A percentile compares a stretch with the other conserved stretches of the same genome.
phyloP scores from a whole-genome alignment of 92 coral and sea anemone genomes.

The Paramuricea clavata region DNA sequence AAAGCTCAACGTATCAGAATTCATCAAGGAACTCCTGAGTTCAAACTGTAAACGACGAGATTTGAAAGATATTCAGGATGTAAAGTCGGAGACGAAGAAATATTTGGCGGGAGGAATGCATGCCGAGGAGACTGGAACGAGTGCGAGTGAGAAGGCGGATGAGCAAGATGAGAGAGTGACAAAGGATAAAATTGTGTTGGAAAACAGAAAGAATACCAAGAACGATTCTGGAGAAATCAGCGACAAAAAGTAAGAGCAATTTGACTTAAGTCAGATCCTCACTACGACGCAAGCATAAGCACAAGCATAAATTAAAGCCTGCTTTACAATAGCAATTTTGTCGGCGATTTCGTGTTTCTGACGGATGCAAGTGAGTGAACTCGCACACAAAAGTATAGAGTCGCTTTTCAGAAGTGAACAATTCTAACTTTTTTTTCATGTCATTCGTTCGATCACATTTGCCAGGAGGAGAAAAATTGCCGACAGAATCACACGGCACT shows the following conservation, averaged over 20 bases:
- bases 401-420: no score
- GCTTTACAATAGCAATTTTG: no score
- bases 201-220: constrained; percentile 4
- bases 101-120: constrained; percentile 36
- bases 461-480: no score
- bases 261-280: background rate
- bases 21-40: constrained; percentile 38
- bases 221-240: background rate
- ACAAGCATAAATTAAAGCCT: no score
- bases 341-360: no score
- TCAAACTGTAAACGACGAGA: constrained; percentile 41
- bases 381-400: no score
- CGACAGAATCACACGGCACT: no score
- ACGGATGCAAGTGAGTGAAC: no score
- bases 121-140: background rate
- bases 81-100: constrained; percentile 40
- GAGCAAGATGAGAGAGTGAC: background rate
- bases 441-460: no score
- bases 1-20: constrained; percentile 23
- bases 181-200: background rate
- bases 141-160: background rate
- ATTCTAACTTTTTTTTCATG: no score
- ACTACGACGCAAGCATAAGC: no score
- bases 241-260: background rate
- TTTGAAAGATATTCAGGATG: constrained; percentile 33